These are phyloP conservation scores for Simalia tracyae DNA, from an alignment of 2,797 vertebrate genomes.

Conservation along the genomic window DNA sequence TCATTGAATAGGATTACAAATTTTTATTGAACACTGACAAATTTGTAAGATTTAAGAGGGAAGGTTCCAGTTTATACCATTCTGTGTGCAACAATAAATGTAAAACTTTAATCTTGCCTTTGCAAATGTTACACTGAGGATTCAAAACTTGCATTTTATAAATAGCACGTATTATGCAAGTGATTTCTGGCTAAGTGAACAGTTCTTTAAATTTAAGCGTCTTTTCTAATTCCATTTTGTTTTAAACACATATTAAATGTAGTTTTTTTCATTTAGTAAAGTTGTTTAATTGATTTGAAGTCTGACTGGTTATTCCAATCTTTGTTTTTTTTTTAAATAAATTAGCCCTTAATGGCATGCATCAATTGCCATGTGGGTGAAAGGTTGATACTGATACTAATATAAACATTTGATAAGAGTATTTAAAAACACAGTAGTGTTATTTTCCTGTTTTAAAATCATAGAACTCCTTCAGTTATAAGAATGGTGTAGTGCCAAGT, in stretches of 20 bases:
- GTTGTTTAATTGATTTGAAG: slow-evolving; percentile 81
- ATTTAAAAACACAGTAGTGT: neutral
- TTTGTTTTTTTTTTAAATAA: slow-evolving; percentile 15
- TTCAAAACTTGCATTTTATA: slow-evolving; percentile 74
- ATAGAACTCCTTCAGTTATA: neutral
- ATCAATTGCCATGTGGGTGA: neutral
- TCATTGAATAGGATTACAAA: slow-evolving; percentile 66
- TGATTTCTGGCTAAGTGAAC: slow-evolving; percentile 75
- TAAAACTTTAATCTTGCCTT: slow-evolving; percentile 76
- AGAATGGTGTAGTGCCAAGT: neutral
- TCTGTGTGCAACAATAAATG: slow-evolving; percentile 72
- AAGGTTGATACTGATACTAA: neutral
- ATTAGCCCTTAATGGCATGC: slow-evolving; percentile 11
- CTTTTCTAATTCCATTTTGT: slow-evolving; percentile 79
- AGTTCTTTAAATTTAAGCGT: slow-evolving; percentile 73
- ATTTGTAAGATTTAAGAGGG: slow-evolving; percentile 68
- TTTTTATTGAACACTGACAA: slow-evolving; percentile 71
- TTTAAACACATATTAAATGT: slow-evolving; percentile 82
- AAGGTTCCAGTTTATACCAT: slow-evolving; percentile 73
- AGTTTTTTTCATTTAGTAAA: slow-evolving; percentile 80
- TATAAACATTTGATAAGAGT: neutral
- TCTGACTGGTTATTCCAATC: slow-evolving; percentile 74
- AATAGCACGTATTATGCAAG: slow-evolving; percentile 73
- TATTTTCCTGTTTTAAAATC: neutral
- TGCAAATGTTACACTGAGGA: slow-evolving; percentile 74